Percentiles rank a stretch among this genome's conserved stretches.
Conservation (phyloP, 23 tunicate species). For the Halocynthia aurantium region DNA sequence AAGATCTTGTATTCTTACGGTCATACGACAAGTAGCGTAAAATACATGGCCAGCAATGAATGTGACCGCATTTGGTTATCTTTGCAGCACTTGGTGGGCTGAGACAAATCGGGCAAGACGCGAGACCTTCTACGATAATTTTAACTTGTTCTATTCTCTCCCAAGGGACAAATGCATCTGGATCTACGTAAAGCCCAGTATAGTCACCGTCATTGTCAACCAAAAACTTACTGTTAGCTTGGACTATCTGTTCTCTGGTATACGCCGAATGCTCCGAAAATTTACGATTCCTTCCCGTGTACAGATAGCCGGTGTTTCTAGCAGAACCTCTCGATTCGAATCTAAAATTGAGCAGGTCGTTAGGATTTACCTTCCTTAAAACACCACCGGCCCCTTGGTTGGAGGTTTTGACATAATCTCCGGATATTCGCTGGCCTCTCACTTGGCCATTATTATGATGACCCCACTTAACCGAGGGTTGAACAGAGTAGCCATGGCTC, state of each 20-base stretch:
- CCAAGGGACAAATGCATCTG: conserved; percentile 58
- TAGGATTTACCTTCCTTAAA: conserved; percentile 43
- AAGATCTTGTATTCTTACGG: conserved; percentile 35
- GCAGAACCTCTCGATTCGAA: conserved; percentile 34
- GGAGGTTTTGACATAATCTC: conserved; percentile 1
- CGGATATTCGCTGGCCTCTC: too few relatives aligned
- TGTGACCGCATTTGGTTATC: conserved; percentile 84
- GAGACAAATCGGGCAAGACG: conserved; percentile 84
- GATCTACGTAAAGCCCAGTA: conserved; percentile 25
- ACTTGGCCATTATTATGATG: too few relatives aligned
- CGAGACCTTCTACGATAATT: conserved; percentile 19
- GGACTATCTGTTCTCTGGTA: conserved; percentile 67
- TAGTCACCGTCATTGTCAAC: conserved; percentile 53
- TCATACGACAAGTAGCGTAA: conserved; percentile 69
- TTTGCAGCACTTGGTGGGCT: conserved; percentile 44
- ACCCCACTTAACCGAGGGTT: too few relatives aligned
- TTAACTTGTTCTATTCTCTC: conserved; percentile 63
- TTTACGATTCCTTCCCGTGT: neutral
- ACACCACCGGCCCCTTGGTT: neutral
- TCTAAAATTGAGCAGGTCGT: conserved; percentile 74
- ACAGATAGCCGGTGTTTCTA: neutral
- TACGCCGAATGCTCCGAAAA: conserved; percentile 1
- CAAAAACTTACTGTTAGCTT: conserved; percentile 73
- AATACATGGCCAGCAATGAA: conserved; percentile 88
- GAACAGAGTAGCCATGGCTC: too few relatives aligned